Base-by-base conservation (phyloP, 2,113 vertebrate genomes). In the Syngnathoides biaculeatus region DNA sequence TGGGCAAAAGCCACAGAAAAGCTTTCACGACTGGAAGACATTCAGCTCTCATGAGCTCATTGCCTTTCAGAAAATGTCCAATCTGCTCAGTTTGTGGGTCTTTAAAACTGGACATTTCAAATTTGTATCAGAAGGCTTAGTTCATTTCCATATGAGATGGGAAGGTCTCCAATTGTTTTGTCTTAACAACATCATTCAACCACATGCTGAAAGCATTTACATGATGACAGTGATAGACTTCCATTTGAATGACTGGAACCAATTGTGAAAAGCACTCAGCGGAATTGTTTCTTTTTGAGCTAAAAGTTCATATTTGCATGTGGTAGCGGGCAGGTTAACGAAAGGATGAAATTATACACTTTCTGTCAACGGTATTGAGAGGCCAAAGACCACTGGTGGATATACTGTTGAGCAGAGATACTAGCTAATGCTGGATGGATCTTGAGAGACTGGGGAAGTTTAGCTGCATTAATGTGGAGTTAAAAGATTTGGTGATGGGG, bases 21-120 rank as follows among this genome's bases (percentile, higher is more conserved):
- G 80, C 67, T 73, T 82, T 87, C 74, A 78, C 65, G 64, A 72
- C 73, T 67, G 83, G 77, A 85, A 83, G 76, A 82, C 81, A 88
- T 91, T 90, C 85, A 87, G 78, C 80, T 86, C 72, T 71, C 71
- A 87, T 88, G 85, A 90, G 85, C 75, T 91, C 87, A 88, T 84
- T 72, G 79, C 76, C 64, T 80, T 73, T 86, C 83, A 81, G 72
- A 86, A 72, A 79, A 72, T 70, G 72, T 78, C 74, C 55, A 58
- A 53, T 11, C 62, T n/a, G 5, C 65, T 79, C 60, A 59, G 10
- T 72, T 68, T 75, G 69, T 71, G 57, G 74, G 65, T 71, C 61
- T 73, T 61, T 74, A 67, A 72, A 77, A 70, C 52, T 75, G 61
- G 69, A 79, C 70, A 80, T 69, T 71, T 67, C 68, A 52, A 62